These are phyloP conservation scores for Adelges cooleyi DNA, from an alignment of 1,140 invertebrate genomes.

Conservation along the genomic window DNA sequence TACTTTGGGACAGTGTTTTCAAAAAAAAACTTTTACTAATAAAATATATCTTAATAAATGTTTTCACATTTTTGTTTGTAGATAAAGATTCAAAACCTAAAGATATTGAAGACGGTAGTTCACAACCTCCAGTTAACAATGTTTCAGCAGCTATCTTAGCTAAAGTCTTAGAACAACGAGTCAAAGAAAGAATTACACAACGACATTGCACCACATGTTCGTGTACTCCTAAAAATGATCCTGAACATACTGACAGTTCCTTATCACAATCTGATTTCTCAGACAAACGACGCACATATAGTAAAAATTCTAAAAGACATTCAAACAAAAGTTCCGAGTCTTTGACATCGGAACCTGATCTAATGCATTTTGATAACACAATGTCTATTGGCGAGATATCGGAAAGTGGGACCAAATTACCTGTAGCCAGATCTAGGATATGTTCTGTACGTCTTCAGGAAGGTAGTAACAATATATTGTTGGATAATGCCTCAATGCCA, in stretches of 20 bases:
- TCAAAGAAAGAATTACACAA: conserved; percentile 51
- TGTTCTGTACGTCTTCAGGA: conserved; percentile 58
- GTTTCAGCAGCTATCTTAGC: conserved; percentile 88
- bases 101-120: conserved; percentile 35
- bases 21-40: too few relatives aligned
- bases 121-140: conserved; percentile 47
- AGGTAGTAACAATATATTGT: conserved; percentile 61
- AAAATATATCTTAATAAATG: too few relatives aligned
- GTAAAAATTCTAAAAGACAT: neutral
- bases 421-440: conserved; percentile 48
- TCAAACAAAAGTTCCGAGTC: neutral
- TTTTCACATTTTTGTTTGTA: conserved; percentile 33
- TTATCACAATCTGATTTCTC: neutral
- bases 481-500: conserved; percentile 50
- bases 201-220: conserved; percentile 72
- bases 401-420: conserved; percentile 30
- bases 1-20: too few relatives aligned
- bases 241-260: neutral
- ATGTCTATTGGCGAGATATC: neutral
- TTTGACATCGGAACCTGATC: neutral
- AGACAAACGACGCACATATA: neutral
- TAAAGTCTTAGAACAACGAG: conserved; percentile 77
- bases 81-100: conserved; percentile 36
- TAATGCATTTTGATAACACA: conserved; percentile 1
- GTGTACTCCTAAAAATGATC: conserved; percentile 41